phyloP scores from a whole-genome alignment of 2,113 vertebrate genomes.

The Chionomys nivalis region DNA sequence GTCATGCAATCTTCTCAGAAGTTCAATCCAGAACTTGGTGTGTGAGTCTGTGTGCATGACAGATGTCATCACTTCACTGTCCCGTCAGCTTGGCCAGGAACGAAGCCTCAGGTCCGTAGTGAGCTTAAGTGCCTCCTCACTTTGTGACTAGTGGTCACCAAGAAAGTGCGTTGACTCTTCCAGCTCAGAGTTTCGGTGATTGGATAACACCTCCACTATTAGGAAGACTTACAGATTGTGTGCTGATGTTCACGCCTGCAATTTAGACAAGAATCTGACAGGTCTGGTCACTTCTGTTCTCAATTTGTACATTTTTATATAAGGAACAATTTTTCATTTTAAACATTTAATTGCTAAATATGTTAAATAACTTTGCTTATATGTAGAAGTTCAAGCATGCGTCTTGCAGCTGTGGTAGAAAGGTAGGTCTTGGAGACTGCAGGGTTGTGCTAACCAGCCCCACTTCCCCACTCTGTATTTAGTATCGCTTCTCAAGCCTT shows the following conservation, averaged over 20 bases:
- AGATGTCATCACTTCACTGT: neutral
- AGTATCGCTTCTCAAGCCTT: neutral
- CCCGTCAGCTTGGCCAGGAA: constrained; percentile 25
- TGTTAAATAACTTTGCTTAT: neutral
- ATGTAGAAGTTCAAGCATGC: neutral
- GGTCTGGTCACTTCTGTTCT: neutral
- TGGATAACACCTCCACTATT: neutral
- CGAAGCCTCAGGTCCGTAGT: neutral
- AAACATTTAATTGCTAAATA: constrained; percentile 7
- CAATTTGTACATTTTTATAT: neutral
- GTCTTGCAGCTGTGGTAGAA: neutral
- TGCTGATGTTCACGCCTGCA: neutral
- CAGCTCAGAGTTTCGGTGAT: neutral
- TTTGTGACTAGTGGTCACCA: neutral
- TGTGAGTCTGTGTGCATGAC: constrained; percentile 46
- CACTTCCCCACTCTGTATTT: neutral
- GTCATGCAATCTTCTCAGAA: constrained; percentile 71
- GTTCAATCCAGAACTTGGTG: constrained; percentile 31
- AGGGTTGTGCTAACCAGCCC: neutral
- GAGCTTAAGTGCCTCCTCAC: neutral
- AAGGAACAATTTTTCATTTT: neutral
- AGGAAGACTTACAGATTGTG: neutral
- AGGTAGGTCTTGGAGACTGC: neutral
- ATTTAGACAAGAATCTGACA: neutral
- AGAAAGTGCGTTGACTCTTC: neutral